Base-by-base conservation (phyloP, 2,888 invertebrate genomes). In the Phrixothrix hirtus region DNA sequence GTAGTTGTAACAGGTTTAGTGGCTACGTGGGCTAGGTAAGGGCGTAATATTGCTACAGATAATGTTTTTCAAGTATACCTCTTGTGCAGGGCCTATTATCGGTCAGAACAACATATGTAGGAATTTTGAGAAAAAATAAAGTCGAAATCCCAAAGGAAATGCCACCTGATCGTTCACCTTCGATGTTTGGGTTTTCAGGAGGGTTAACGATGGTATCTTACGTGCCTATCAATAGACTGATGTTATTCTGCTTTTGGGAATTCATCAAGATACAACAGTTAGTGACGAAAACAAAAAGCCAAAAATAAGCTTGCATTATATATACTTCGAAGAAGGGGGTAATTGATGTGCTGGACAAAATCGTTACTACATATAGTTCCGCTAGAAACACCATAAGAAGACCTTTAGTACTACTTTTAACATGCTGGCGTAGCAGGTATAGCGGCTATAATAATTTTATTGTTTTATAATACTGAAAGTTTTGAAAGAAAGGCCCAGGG, bases 51-150 rank as follows among this genome's bases (percentile, higher is more conserved):
- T n/a, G n/a, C n/a, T n/a, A n/a, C n/a, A n/a, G n/a, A n/a, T n/a
- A n/a, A n/a, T n/a, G n/a, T n/a, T n/a, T n/a, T n/a, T 29, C 29
- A 29, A 29, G 29, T 29, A 29, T 29, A 29, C 29, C 29, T 3
- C 29, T 29, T n/a, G 29, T 25, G 25, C 25, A 25, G 29, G 29
- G 11, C 7, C 25, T 25, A 25, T 25, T 25, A 29, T 29, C 29
- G 11, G n/a, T 29, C 10, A 29, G 29, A 29, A 29, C 29, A 29
- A 29, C 29, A 6, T 29, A 29, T n/a, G 29, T 29, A 11, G 29
- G 2, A 29, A 29, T 11, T 6, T 29, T 29, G 29, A 29, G 29
- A n/a, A 29, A 29, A 29, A 29, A 29, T 29, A 29, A 29, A 29
- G 25, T 25, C 25, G 25, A 25, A 25, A 25, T 25, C 7, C 25